Percentiles rank a stretch among this genome's conserved stretches.
phyloP scores from a whole-genome alignment of 2,113 vertebrate species.

The Gnathonemus longibarbis region DNA sequence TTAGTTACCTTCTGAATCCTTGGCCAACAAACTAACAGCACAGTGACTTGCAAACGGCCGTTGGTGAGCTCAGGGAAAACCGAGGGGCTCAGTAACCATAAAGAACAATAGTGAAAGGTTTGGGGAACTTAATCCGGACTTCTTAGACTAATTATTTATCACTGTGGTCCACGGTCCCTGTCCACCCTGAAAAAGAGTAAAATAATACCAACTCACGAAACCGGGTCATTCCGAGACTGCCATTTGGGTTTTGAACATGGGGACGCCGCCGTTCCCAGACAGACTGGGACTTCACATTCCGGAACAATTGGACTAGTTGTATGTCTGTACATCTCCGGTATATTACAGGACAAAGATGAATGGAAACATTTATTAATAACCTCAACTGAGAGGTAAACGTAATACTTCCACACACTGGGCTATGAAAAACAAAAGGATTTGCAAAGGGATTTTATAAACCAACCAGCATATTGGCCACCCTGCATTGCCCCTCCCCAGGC shows the following conservation, averaged over 20 bases:
- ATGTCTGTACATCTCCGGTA: neutral
- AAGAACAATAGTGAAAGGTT: constrained; percentile 6
- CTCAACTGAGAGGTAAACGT: neutral
- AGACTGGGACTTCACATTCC: neutral
- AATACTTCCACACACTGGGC: neutral
- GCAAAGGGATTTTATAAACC: neutral
- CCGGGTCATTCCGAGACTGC: neutral
- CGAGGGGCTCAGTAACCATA: neutral
- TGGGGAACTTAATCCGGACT: neutral
- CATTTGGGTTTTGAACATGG: neutral
- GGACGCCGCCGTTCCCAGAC: neutral
- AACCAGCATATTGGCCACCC: neutral
- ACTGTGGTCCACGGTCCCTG: neutral
- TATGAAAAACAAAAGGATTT: neutral
- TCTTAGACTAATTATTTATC: neutral
- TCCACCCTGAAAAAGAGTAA: neutral
- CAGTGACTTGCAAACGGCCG: neutral
- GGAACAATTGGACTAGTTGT: neutral
- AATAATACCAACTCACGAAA: neutral
- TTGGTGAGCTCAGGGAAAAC: neutral
- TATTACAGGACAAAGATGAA: neutral
- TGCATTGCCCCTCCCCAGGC: neutral
- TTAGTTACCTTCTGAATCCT: neutral
- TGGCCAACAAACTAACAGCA: neutral
- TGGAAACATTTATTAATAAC: neutral